Evolutionary conservation across 2,797 vertebrate species (phyloP).

Genomic region (Eremophila alpestris): DNA sequence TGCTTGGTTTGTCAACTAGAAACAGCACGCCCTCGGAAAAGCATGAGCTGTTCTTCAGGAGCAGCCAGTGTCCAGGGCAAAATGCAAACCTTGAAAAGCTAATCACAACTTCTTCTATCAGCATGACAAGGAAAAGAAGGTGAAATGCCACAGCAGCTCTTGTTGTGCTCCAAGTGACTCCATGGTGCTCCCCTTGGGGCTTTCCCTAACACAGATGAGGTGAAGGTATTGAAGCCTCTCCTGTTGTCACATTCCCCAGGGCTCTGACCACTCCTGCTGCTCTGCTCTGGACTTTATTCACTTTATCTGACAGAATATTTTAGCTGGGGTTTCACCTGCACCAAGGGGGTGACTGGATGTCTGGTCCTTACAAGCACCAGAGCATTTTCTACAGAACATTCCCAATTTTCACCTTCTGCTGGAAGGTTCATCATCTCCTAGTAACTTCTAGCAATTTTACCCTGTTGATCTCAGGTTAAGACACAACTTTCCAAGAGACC

Average conservation of each 20-base stretch:
- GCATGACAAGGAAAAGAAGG: not conserved
- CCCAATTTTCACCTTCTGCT: not conserved
- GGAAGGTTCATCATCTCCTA: not conserved
- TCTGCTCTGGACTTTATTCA: not conserved
- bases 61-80: not conserved
- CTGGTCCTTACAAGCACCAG: not conserved
- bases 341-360: not conserved
- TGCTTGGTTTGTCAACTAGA: not conserved
- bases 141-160: not conserved
- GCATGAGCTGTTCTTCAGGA: not conserved
- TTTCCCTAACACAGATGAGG: not conserved
- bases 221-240: not conserved
- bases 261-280: not conserved
- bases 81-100: not conserved
- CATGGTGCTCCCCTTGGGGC: rapidly evolving
- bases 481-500: not conserved
- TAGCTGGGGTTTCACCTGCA: not conserved
- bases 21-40: not conserved
- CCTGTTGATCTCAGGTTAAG: not conserved
- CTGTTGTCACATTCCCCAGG: not conserved
- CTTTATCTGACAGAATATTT: not conserved
- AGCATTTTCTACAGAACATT: not conserved
- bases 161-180: not conserved
- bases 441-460: not conserved
- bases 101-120: not conserved